Evolutionary conservation across 2,888 invertebrate species (phyloP).

Genomic region (Arge pagana): DNA sequence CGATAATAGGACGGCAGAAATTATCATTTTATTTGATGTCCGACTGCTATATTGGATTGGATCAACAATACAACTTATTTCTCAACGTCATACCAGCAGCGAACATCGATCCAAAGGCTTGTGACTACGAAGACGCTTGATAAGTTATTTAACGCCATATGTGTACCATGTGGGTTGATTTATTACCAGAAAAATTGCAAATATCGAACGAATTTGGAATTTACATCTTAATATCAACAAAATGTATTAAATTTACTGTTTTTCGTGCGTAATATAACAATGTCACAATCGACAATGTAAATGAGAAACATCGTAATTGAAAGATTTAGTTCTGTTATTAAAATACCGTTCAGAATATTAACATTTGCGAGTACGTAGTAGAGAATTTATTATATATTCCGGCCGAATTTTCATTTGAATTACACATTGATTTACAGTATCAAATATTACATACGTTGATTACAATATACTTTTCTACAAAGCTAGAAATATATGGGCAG

Average conservation of each 20-base stretch:
- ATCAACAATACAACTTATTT: constrained; percentile 78
- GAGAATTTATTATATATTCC: constrained; percentile 15
- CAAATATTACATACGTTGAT: too few relatives aligned
- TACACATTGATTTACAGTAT: constrained; percentile 10
- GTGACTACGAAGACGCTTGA: too few relatives aligned
- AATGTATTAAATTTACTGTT: constrained; percentile 2
- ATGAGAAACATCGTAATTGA: constrained; percentile 5
- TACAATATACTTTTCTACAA: too few relatives aligned
- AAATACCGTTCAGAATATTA: background rate
- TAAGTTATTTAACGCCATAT: too few relatives aligned
- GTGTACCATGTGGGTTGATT: too few relatives aligned
- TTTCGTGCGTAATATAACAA: too few relatives aligned
- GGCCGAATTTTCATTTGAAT: too few relatives aligned
- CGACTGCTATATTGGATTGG: constrained; percentile 90
- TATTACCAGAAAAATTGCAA: too few relatives aligned
- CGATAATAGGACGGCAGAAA: constrained; percentile 70
- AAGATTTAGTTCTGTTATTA: background rate
- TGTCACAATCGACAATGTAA: background rate
- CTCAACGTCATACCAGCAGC: constrained; percentile 52
- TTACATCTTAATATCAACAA: constrained; percentile 4
- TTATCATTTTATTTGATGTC: constrained; percentile 86
- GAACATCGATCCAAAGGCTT: constrained; percentile 12
- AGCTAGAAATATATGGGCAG: too few relatives aligned
- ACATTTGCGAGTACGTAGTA: too few relatives aligned
- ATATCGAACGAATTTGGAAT: too few relatives aligned